Conservation (phyloP, 2,888 invertebrate species). For the Mantis religiosa region DNA sequence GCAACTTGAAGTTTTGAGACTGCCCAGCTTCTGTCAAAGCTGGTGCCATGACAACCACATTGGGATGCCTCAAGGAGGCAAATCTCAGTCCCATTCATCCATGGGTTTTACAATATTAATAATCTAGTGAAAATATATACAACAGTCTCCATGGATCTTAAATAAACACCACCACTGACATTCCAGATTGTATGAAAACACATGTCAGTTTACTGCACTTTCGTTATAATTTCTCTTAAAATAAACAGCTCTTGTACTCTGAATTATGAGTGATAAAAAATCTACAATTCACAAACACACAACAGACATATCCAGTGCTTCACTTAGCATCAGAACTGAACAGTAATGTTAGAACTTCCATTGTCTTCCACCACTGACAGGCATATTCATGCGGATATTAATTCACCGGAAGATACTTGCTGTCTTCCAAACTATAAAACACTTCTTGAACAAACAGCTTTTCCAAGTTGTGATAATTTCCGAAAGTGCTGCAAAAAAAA, state of each 20-base stretch:
- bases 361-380: background rate
- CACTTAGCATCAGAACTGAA: background rate
- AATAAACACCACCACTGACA: background rate
- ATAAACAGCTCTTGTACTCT: background rate
- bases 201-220: background rate
- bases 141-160: too few relatives aligned
- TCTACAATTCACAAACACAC: background rate
- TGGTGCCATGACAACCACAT: conserved; percentile 86
- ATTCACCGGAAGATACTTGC: background rate
- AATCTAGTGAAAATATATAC: background rate
- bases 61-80: conserved; percentile 52
- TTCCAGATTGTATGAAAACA: background rate
- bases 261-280: background rate
- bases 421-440: background rate
- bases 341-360: background rate
- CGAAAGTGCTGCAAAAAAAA: background rate
- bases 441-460: background rate
- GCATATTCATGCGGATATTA: background rate
- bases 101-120: conserved; percentile 30
- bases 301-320: background rate
- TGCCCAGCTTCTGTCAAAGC: conserved; percentile 72
- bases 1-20: conserved; percentile 46
- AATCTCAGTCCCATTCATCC: conserved; percentile 39
- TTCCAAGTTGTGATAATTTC: background rate
- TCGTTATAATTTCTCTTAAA: background rate